phyloP scores from a whole-genome alignment of 2,797 vertebrate genomes.

The Hoplostethus atlanticus region DNA sequence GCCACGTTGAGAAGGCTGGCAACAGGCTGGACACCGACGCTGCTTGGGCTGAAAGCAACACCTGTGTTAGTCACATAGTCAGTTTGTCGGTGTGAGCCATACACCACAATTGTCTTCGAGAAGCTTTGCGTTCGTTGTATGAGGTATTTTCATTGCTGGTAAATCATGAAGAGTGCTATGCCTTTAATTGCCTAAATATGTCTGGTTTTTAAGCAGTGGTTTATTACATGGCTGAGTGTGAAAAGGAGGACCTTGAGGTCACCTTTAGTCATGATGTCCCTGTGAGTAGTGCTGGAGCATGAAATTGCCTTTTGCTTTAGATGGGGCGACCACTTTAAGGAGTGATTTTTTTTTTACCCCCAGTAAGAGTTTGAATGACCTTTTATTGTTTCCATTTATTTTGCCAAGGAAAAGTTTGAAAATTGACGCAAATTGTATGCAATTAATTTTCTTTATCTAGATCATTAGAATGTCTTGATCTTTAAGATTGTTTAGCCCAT shows the following conservation, averaged over 20 bases:
- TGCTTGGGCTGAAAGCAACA: slow-evolving; percentile 6
- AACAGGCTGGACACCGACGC: slow-evolving; percentile 46
- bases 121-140: slow-evolving; percentile 3
- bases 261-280: slow-evolving; percentile 61
- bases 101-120: background rate
- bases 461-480: background rate
- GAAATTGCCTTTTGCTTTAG: slow-evolving; percentile 78
- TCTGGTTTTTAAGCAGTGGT: background rate
- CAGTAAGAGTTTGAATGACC: slow-evolving; percentile 39
- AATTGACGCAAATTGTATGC: slow-evolving; percentile 35
- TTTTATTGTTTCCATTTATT: slow-evolving; percentile 50
- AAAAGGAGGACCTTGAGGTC: slow-evolving; percentile 68
- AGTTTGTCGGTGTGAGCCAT: background rate
- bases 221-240: background rate
- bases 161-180: slow-evolving; percentile 8
- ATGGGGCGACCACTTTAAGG: slow-evolving; percentile 59
- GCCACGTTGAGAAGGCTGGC: slow-evolving; percentile 57
- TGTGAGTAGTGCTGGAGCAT: slow-evolving; percentile 71
- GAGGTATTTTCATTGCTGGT: background rate
- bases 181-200: background rate
- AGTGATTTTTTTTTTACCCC: slow-evolving; percentile 38
- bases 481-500: background rate
- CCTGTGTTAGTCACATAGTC: background rate
- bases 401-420: slow-evolving; percentile 25
- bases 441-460: slow-evolving; percentile 20